Base-by-base conservation (phyloP, 2,797 vertebrate genomes). In the Monodelphis domestica region DNA sequence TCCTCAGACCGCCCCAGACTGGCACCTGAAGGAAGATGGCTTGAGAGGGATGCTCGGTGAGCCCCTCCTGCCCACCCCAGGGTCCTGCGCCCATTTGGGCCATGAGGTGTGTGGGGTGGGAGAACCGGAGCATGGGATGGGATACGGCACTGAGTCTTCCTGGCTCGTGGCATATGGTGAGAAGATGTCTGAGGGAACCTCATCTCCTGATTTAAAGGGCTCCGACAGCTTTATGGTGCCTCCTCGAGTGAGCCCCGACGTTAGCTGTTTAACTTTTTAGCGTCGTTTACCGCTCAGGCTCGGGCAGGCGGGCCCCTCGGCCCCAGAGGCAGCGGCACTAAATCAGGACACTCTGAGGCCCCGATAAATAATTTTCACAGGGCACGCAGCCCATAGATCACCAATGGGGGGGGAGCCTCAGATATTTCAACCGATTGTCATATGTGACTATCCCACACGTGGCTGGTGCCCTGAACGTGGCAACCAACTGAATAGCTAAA, bases 301-400 rank as follows among this genome's bases (percentile, higher is more conserved):
- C 96, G 87, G 97, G 96, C 94, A 96, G 97, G 94, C 97, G 96
- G 97, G 96, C 96, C 97, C 97, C 96, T 89, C 90, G 91, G 97
- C 97, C 97, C 98, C 97, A 98, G 97, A 97, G 98, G 98, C 98
- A 97, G 97, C 95, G 9, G 96, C 97, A 97, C 95, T 98, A 98
- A 98, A 98, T 98, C 98, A 98, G 95, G 92, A 97, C 96, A 97
- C 98, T 97, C 97, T 91, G 97, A 98, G 97, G 97, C 97, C 97
- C 97, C 89, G 96, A 98, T 98, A 98, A 98, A 98, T 98, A 98
- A 98, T 98, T 98, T 98, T 98, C 98, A 98, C 98, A 97, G 97
- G 97, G 97, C 97, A 97, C 95, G 91, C 96, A 98, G 97, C 97
- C 97, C 97, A 97, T 98, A 98, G 97, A 98, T 98, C 97, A 97